Conservation (phyloP, 2,888 invertebrate species). For the Axea sp. region DNA sequence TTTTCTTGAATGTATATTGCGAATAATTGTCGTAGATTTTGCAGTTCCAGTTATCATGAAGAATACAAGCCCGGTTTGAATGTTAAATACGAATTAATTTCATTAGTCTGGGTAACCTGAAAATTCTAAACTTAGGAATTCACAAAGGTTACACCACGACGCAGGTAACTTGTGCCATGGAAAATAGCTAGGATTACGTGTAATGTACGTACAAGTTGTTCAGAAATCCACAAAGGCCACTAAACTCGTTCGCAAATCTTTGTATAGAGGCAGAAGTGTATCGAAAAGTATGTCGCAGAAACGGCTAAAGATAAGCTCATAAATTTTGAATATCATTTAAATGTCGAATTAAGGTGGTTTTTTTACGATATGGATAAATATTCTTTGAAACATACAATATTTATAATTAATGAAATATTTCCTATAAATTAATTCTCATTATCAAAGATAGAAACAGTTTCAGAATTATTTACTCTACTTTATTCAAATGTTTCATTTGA, state of each 20-base stretch:
- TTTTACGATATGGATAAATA: too few relatives aligned
- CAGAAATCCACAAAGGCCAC: slow-evolving; percentile 37
- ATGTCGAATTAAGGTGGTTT: not conserved
- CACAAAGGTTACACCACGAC: slow-evolving; percentile 21
- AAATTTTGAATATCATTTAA: not conserved
- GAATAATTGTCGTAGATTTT: too few relatives aligned
- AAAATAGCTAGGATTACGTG: slow-evolving; percentile 26
- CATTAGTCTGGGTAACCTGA: slow-evolving; percentile 32
- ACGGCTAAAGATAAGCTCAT: slow-evolving; percentile 11
- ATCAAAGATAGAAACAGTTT: too few relatives aligned
- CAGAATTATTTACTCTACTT: too few relatives aligned
- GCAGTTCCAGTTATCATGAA: slow-evolving; percentile 28
- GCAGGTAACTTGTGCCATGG: slow-evolving; percentile 2
- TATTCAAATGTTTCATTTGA: too few relatives aligned
- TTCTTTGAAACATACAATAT: too few relatives aligned
- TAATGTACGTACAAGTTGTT: slow-evolving; percentile 13
- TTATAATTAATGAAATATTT: too few relatives aligned
- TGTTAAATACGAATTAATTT: slow-evolving; percentile 37
- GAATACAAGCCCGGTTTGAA: slow-evolving; percentile 14
- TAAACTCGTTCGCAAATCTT: slow-evolving; percentile 23
- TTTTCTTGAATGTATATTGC: too few relatives aligned
- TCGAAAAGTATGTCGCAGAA: slow-evolving; percentile 4
- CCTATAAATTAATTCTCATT: too few relatives aligned
- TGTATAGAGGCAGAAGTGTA: slow-evolving; percentile 4
- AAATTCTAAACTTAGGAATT: slow-evolving; percentile 35